Evolutionary conservation across 2,888 invertebrate species (phyloP), one percentile per base, ranked within the genome.

Genomic region (Melinaea marsaeus): DNA sequence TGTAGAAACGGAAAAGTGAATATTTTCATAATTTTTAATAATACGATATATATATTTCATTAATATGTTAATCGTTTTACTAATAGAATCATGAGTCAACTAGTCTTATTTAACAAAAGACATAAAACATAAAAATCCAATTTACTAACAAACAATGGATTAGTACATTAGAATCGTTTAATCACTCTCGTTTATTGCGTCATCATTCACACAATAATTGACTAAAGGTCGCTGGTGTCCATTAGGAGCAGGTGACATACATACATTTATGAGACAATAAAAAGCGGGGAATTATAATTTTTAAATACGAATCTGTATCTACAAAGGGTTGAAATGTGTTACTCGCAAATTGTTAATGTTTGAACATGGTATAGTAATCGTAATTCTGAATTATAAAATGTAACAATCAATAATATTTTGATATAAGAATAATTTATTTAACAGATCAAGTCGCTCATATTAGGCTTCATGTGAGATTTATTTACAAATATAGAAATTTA

Each of bases 121-220:
- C 48, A 48, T 48, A 4, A 51, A 51, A 3, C 9, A 22, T 32
- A 11, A 51, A 51, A 51, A 51, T 51, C 32, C 51, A 11, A 32
- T 51, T 9, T 32, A 32, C 32, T 9, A 51, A 32, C 51, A 63
- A 51, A 3, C 6, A 32, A 51, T 11, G 51, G 22, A 66, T 63
- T 37, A n/a, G 55, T 42, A 55, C 58, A 54, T 63, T 58, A 57
- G 58, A 57, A 60, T 11, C 48, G 58, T 60, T 58, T 63, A 58
- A 64, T 64, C 66, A 59, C 62, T 60, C 58, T 56, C 55, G 47
- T 63, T 61, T 61, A 65, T 62, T 47, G 65, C 42, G 60, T 59
- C 65, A 67, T 69, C 57, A 68, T 62, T 68, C 64, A 69, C 55
- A 56, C 51, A 54, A 55, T 68, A 69, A 68, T 68, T 69, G 66